Base-by-base conservation (phyloP, 64 coral and sea anemone genomes). In the Actinia tenebrosa region DNA sequence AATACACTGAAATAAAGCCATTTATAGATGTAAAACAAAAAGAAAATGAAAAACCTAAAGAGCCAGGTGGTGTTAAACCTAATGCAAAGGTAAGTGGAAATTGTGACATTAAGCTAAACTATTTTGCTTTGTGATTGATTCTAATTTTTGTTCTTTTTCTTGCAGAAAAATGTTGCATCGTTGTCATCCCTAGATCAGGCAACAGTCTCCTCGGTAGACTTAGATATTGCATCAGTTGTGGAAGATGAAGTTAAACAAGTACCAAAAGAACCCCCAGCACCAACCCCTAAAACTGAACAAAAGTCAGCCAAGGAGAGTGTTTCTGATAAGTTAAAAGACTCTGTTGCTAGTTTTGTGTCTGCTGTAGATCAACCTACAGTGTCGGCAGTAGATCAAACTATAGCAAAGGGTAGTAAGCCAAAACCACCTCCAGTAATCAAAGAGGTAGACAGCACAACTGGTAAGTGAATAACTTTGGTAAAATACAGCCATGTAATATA, bases 111-210 rank as follows among this genome's bases (percentile, higher is more conserved):
- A 58, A 58, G 56, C 2, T 58, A 14, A 7, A 16, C 10, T 58
- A 58, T 16, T 58, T 58, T 58, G 56, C 5, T 10, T 2, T 16
- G 10, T 58, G 2, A 58, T 9, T 79, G 20, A 45, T 79, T 79
- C 4, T 45, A 10, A 79, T 79, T 13, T 45, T 79, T 11, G 45
- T 79, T 42, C 1, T 44, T 42, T 27, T 79, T 15, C n/a, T 81
- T 81, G 17, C 46, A 81, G 79, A 81, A 50, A 52, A 81, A 81
- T 50, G 44, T 91, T 64, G 97, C 97, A 22, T 87, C 93, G 27
- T 77, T 99, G 75, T 95, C 97, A 64, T 89, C 91, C 54, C 30
- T 99, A 56, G 97, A 99, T 71, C 97, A 99, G 47, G 86, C 83
- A 47, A 90, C 87, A 37, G 93, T 99, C 9, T 95, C 97, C 3